Evolutionary conservation across 1,140 invertebrate species (phyloP), one percentile per base, ranked within the genome.

Genomic region (Drosophila pruinosa): DNA sequence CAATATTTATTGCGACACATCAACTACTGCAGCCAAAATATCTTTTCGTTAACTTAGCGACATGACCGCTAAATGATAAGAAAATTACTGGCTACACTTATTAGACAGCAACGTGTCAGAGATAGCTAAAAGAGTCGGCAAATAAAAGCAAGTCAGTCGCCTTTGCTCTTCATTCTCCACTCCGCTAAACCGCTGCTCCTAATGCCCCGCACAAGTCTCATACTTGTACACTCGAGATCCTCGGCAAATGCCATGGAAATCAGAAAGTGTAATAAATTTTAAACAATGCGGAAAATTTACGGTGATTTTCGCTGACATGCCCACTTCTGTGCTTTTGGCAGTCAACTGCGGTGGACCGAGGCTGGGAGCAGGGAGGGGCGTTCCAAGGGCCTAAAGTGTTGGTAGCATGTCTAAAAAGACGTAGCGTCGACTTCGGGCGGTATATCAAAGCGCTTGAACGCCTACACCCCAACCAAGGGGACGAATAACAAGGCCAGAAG

Each of bases 221-320:
- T 47, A 22, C 21, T 47, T 34, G 10, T 24, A 48, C 57, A 12
- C 45, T 28, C 50, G 54, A 22, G 19, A 15, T 57, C 28, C 57
- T 38, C 34, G 34, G 26, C 61, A 24, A 50, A 17, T 65, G 68
- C 68, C 61, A 71, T 71, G 61, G 48, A 86, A 86, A 86, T 86
- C 81, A 75, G 82, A 86, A 88, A 86, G 81, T 86, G 81, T 86
- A 86, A 86, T 86, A 86, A 88, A 86, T 86, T 86, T 86, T 88
- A 81, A 86, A 86, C 81, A 86, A 88, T 86, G 81, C 82, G 81
- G 81, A 86, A 86, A 86, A 86, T 86, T 86, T 86, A 86, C 81
- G 81, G 81, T 86, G 82, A 88, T 86, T 86, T 86, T 86, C 82
- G 82, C 81, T 86, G 81, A 86, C 81, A 86, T 86, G 82, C 81